Evolutionary conservation across 2,888 invertebrate species (phyloP), one percentile per base, ranked within the genome.

Genomic region (Leptopilina syphax): DNA sequence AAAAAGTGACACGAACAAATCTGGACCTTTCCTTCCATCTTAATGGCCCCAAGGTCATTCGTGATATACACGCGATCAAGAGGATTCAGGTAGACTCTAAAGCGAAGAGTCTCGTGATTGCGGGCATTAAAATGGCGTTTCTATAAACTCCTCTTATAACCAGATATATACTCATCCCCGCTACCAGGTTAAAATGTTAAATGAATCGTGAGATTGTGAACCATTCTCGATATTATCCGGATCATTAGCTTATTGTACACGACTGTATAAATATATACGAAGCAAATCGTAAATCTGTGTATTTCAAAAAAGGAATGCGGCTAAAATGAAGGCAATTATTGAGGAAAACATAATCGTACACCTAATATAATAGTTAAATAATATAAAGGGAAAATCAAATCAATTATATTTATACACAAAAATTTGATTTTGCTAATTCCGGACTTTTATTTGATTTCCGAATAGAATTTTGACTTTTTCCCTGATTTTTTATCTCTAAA

Each of bases 31-130:
- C 82, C 79, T 80, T 81, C 77, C 83, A 76, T 60, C 78, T 85
- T 85, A 85, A 88, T 88, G 83, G 85, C 77, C 80, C 77, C 87
- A 88, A 88, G 88, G 89, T 85, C 88, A 83, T 80, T 79, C 80
- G 77, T 79, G 80, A 86, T 84, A 85, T 79, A 82, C 89, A 89
- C 89, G 88, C 89, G 87, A 89, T 88, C 86, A 27, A 27, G 54
- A 27, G 27, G 27, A 54, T 50, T 54, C 70, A 70, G 70, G 70
- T 70, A 70, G 50, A 70, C 12, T 70, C 70, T 70, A 70, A 70
- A 54, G 27, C 54, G 18, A 70, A 47, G 12, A 54, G 50, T 70
- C 70, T 70, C 54, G 70, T 70, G 70, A 50, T 70, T 54, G 27
- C 12, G 54, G 50, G 50, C 70, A 70, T 70, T 27, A 70, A 70